Evolutionary conservation across 2,113 vertebrate genomes (phyloP), one percentile per base, ranked within the genome.

Genomic region (Oxyruncus cristatus): DNA sequence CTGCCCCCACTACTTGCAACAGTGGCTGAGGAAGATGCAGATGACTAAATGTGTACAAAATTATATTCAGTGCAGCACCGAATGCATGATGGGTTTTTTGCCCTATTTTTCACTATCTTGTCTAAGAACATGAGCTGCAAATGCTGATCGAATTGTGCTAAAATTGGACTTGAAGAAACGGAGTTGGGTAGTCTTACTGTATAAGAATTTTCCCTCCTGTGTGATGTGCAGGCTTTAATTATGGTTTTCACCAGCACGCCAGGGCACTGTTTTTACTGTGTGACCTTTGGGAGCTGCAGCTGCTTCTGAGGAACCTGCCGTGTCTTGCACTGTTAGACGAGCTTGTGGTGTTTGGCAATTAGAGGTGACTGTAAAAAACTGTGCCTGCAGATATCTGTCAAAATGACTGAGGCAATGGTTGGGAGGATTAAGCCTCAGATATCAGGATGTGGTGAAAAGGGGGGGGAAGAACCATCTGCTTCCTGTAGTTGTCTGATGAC

Each of bases 251-350:
- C 59, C 70, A 71, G 65, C 33, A 10, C 26, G 41, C 26, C 3
- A 5, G 58, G 82, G 62, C 1, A 4, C 30, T 50, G 1, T n/a
- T 35, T 37, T 41, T 21, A 0, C 33, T 79, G 50, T 21, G 30
- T 42, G 84, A 22, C 28, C 59, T 27, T 4, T 13, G 18, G 22
- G 53, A 68, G 77, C 23, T 55, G 71, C 37, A 53, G 77, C 62
- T 84, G 50, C 37, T 23, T 17, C 23, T 46, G 56, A 66, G 87
- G 41, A 78, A 22, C 44, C 28, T 66, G 75, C 61, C 2, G 1
- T 33, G 30, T 6, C 39, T 83, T 24, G 52, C 47, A 41, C 32
- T 0, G 0, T 20, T 49, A 3, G 11, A 30, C 8, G 21, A 24
- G 24, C 35, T 41, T 7, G n/a, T 63, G 53, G 10, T n/a, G 49